Percentiles rank a stretch among this genome's conserved stretches.
phyloP scores from a whole-genome alignment of 2,113 vertebrate species.

The Onychorhynchus coronatus region DNA sequence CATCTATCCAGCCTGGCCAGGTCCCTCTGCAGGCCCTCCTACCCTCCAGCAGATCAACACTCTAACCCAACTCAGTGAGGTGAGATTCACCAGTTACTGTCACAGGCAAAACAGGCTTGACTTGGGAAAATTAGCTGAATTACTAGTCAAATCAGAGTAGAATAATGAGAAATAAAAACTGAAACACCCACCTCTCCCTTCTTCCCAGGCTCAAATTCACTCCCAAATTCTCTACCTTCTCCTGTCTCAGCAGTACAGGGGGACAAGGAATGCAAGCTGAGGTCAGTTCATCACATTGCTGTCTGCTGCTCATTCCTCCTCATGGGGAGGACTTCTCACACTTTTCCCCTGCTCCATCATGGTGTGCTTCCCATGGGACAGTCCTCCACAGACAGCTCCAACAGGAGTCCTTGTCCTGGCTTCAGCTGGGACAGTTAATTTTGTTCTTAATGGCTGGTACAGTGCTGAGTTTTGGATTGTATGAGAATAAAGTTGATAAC shows the following conservation, averaged over 20 bases:
- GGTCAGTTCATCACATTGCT: not conserved
- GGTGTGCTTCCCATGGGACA: not conserved
- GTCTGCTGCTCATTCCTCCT: not conserved
- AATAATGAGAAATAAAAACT: not conserved
- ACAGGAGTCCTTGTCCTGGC: not conserved
- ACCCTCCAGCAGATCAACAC: not conserved
- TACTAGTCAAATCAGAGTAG: not conserved
- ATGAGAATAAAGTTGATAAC: not conserved
- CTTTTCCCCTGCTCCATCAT: not conserved
- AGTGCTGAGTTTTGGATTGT: not conserved
- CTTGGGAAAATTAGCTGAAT: not conserved
- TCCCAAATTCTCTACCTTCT: not conserved
- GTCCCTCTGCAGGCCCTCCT: not conserved
- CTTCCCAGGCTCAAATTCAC: not conserved
- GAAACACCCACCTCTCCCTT: not conserved
- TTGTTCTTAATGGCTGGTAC: not conserved
- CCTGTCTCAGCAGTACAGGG: not conserved
- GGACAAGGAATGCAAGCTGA: not conserved
- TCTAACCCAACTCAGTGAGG: not conserved
- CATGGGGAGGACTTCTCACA: not conserved
- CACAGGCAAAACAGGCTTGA: not conserved
- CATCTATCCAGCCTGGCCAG: not conserved
- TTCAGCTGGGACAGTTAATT: not conserved
- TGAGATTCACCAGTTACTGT: not conserved
- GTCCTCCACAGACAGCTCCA: not conserved